Percentiles rank a stretch among this genome's conserved stretches.
Evolutionary conservation across 2,888 invertebrate genomes (phyloP).

Genomic region (Epinotia brunnichana): DNA sequence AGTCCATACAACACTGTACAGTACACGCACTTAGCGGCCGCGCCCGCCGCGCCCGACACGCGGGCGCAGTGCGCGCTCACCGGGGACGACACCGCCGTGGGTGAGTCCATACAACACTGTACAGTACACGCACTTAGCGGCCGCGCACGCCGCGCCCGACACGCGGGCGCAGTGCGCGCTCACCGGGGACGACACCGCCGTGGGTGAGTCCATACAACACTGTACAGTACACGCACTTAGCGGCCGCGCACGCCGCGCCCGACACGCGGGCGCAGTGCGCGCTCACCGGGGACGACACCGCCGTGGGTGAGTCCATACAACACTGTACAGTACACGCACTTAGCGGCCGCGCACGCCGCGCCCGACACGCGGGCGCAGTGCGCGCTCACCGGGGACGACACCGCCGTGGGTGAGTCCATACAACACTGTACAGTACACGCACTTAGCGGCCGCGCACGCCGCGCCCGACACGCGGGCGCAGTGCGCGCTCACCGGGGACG

Average conservation of each 20-base stretch:
- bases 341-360: slow-evolving; percentile 57
- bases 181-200: slow-evolving; percentile 64
- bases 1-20: no score
- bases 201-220: slow-evolving; percentile 45
- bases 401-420: slow-evolving; percentile 52
- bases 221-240: no score
- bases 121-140: no score
- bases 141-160: slow-evolving; percentile 55
- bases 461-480: slow-evolving; percentile 59
- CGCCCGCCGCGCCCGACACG: slow-evolving; percentile 53
- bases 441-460: slow-evolving; percentile 60
- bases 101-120: neutral
- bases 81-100: slow-evolving; percentile 65
- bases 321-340: no score
- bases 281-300: slow-evolving; percentile 66
- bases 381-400: slow-evolving; percentile 68
- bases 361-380: slow-evolving; percentile 63
- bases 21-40: no score
- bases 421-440: no score
- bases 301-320: slow-evolving; percentile 49
- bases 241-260: slow-evolving; percentile 56
- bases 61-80: slow-evolving; percentile 69
- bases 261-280: slow-evolving; percentile 66
- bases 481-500: slow-evolving; percentile 69
- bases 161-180: slow-evolving; percentile 69